phyloP scores from a whole-genome alignment of 2,888 invertebrate species.

The Thysanoteuthis rhombus region DNA sequence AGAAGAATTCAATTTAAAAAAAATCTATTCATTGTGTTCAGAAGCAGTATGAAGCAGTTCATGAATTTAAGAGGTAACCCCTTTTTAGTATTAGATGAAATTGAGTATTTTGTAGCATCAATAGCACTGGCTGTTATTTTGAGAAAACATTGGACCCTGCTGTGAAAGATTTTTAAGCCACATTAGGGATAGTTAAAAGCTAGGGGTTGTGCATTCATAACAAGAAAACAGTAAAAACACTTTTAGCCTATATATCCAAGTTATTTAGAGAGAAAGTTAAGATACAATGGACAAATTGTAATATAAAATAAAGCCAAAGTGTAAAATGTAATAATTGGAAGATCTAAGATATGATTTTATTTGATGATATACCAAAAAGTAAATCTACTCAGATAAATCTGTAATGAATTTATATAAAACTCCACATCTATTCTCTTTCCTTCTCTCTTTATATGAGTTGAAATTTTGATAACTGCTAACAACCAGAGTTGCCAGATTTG shows the following conservation, averaged over 20 bases:
- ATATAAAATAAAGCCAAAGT: not conserved
- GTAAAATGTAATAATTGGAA: not conserved
- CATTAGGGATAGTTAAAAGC: not conserved
- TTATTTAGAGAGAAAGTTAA: not conserved
- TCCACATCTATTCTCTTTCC: not conserved
- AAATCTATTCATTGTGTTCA: no score
- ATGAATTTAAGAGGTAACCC: no score
- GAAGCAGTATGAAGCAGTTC: no score
- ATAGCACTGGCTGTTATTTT: not conserved
- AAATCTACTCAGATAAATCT: not conserved
- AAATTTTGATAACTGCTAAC: not conserved
- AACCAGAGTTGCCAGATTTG: no score
- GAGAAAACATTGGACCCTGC: not conserved
- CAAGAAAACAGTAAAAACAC: not conserved
- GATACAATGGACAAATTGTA: not conserved
- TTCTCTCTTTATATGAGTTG: no score
- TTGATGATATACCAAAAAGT: not conserved
- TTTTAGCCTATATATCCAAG: not conserved
- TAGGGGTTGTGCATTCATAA: not conserved
- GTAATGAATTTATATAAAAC: not conserved
- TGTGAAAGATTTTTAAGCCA: not conserved
- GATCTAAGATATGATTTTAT: not conserved
- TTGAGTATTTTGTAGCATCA: not conserved
- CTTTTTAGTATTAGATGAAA: not conserved
- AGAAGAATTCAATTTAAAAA: no score